These are phyloP conservation scores for Polyergus mexicanus DNA, from an alignment of 1,140 invertebrate genomes.

Conservation along the genomic window DNA sequence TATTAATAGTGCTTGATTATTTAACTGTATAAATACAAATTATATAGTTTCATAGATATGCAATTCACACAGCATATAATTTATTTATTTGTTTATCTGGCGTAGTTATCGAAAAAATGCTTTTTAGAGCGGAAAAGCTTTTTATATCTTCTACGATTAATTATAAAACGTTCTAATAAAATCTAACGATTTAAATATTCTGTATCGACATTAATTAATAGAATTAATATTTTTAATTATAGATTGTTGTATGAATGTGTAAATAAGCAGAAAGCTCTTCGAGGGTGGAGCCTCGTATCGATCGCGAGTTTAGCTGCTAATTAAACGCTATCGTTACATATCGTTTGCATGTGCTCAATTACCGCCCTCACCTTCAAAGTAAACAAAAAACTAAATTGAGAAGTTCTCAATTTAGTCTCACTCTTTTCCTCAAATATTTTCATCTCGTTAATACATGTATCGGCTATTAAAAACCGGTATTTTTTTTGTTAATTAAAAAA, in stretches of 20 bases:
- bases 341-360: slow-evolving; percentile 54
- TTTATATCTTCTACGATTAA: slow-evolving; percentile 15
- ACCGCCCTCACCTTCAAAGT: slow-evolving; percentile 18
- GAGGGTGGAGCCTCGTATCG: slow-evolving; percentile 37
- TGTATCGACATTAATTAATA: not conserved
- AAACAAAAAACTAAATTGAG: slow-evolving; percentile 29
- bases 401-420: no score
- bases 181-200: not conserved
- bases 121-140: not conserved
- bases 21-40: slow-evolving; percentile 6
- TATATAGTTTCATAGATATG: not conserved
- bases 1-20: slow-evolving; percentile 25
- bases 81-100: slow-evolving; percentile 24
- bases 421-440: slow-evolving; percentile 4
- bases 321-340: slow-evolving; percentile 51
- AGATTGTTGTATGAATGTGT: slow-evolving; percentile 44
- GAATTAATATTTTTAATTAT: slow-evolving; percentile 23
- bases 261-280: slow-evolving; percentile 43
- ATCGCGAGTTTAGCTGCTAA: slow-evolving; percentile 55
- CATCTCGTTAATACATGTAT: not conserved
- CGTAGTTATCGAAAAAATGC: not conserved
- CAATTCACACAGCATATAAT: slow-evolving; percentile 2
- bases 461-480: not conserved
- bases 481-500: not conserved
- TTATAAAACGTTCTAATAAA: slow-evolving; percentile 32